Evolutionary conservation across 2,113 vertebrate genomes (phyloP).

Genomic region (Hemichromis elongatus): DNA sequence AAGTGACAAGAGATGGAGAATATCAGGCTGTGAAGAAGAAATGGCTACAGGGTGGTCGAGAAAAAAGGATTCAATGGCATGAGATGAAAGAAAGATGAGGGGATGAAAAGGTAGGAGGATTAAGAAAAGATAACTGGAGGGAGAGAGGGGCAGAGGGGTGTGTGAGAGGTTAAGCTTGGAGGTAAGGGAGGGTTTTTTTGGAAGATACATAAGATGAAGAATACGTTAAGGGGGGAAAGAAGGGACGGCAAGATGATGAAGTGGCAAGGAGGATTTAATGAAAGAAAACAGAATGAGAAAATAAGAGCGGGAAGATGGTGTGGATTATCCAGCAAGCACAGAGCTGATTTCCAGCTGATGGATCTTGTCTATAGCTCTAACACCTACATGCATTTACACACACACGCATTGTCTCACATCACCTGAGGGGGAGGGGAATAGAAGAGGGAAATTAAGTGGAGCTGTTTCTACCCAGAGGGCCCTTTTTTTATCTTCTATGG

Average conservation of each 20-base stretch:
- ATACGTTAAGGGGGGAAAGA: background rate
- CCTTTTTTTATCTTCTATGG: constrained; percentile 50
- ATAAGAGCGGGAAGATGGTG: background rate
- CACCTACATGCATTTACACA: background rate
- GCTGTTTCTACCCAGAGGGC: constrained; percentile 44
- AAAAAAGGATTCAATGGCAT: background rate
- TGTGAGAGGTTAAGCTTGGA: background rate
- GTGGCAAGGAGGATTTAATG: background rate
- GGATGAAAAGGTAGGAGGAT: background rate
- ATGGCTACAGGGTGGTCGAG: background rate
- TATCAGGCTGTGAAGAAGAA: background rate
- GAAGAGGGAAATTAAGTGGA: constrained; percentile 44
- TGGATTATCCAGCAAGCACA: background rate
- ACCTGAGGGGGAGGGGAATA: background rate
- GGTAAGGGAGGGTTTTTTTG: fast-evolving
- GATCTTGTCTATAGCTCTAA: constrained; percentile 22
- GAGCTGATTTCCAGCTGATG: constrained; percentile 42
- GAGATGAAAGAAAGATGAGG: background rate
- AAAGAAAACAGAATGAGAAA: constrained; percentile 22
- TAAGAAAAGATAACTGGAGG: background rate
- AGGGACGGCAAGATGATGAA: constrained; percentile 24
- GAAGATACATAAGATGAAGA: background rate
- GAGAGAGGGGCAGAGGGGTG: background rate
- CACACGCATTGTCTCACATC: background rate
- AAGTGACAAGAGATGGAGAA: background rate